These are phyloP conservation scores for Periphyllus acericola DNA, from an alignment of 2,888 invertebrate species.

Conservation along the genomic window DNA sequence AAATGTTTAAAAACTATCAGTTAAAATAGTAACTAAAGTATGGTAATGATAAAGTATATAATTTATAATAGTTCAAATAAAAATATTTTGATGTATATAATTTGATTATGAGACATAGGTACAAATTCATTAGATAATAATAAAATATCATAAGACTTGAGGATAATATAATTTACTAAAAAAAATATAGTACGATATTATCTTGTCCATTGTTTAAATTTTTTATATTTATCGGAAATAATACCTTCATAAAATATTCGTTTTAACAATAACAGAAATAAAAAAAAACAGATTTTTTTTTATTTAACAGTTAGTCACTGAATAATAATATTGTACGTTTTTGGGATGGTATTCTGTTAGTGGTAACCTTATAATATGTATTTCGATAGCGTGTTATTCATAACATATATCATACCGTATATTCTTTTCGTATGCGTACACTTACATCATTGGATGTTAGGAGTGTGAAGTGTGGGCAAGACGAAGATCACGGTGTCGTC, in stretches of 20 bases:
- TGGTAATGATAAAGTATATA: background rate
- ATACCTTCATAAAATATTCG: background rate
- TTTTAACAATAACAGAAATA: background rate
- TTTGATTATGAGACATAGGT: background rate
- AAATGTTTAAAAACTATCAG: background rate
- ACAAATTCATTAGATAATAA: background rate
- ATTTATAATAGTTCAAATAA: background rate
- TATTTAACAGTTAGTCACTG: background rate
- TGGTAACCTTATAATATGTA: slow-evolving; percentile 11
- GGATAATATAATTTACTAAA: background rate
- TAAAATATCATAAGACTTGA: background rate
- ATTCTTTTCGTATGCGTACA: background rate
- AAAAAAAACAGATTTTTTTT: background rate
- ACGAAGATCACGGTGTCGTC: slow-evolving; percentile 52
- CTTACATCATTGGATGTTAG: slow-evolving; percentile 41
- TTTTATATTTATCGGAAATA: background rate
- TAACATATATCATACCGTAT: slow-evolving; percentile 2
- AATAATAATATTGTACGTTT: background rate
- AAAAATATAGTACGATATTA: background rate
- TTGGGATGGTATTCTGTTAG: background rate
- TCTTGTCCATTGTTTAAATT: background rate
- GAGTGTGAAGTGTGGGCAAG: slow-evolving; percentile 43
- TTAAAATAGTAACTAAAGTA: background rate
- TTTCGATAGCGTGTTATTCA: slow-evolving; percentile 3
- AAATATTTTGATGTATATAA: background rate